These are phyloP conservation scores for Rhincodon typus DNA, from an alignment of 2,797 vertebrate species.

Conservation along the genomic window DNA sequence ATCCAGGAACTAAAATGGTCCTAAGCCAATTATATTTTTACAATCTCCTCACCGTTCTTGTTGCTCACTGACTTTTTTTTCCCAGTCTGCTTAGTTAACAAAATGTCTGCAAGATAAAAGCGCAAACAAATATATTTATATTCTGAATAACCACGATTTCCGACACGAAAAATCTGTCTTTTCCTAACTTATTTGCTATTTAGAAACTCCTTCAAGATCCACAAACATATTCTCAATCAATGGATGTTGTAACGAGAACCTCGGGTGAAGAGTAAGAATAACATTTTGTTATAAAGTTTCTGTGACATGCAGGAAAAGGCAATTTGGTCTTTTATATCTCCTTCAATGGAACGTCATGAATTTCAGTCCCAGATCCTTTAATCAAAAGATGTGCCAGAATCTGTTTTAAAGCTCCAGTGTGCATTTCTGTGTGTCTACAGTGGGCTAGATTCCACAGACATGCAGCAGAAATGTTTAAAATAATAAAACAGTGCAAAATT, in stretches of 20 bases:
- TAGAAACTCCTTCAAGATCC: slow-evolving; percentile 49
- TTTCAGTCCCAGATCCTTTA: slow-evolving; percentile 49
- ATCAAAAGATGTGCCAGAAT: slow-evolving; percentile 50
- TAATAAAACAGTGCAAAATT: not conserved
- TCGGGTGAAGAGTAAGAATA: slow-evolving; percentile 47
- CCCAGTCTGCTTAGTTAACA: not conserved
- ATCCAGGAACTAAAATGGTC: slow-evolving; percentile 6
- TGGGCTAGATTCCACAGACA: not conserved
- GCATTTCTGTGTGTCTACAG: not conserved
- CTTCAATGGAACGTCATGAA: slow-evolving; percentile 48
- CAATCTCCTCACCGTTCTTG: not conserved
- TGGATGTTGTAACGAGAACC: slow-evolving; percentile 43
- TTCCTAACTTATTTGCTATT: not conserved
- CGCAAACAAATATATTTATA: slow-evolving; percentile 14
- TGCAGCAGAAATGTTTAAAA: not conserved
- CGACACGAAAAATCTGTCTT: not conserved
- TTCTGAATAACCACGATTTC: not conserved
- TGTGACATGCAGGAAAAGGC: slow-evolving; percentile 47
- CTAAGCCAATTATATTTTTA: not conserved
- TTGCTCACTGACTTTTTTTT: not conserved
- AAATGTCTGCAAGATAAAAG: not conserved
- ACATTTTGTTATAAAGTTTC: slow-evolving; percentile 51
- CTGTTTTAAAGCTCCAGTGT: slow-evolving; percentile 29
- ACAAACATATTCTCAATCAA: slow-evolving; percentile 48
- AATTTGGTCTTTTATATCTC: slow-evolving; percentile 52